A percentile compares a stretch with the other conserved stretches of the same genome.
These are phyloP conservation scores for Phenacoccus solenopsis DNA, from an alignment of 1,140 invertebrate genomes.

Conservation along the genomic window DNA sequence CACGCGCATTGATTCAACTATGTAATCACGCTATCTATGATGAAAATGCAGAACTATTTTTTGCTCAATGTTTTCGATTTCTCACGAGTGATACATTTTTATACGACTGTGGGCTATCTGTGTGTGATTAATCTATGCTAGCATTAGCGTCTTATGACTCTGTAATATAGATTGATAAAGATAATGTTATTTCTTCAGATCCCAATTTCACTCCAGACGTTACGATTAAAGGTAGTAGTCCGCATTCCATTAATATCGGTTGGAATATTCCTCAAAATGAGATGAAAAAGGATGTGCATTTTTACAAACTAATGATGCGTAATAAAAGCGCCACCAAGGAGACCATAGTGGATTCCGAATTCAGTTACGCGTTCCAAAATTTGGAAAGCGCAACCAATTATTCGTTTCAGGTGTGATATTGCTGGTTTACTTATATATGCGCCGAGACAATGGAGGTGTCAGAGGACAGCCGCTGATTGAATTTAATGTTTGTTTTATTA, in stretches of 20 bases:
- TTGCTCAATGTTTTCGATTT: too few species aligned
- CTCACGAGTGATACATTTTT: too few species aligned
- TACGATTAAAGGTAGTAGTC: constrained; percentile 59
- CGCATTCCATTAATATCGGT: constrained; percentile 61
- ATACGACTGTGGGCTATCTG: too few species aligned
- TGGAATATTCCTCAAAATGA: constrained; percentile 53
- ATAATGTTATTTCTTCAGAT: too few species aligned
- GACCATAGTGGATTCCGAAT: constrained; percentile 47
- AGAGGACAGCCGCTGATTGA: too few species aligned
- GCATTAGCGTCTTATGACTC: too few species aligned
- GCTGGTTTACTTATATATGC: constrained; percentile 8
- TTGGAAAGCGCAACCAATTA: constrained; percentile 62
- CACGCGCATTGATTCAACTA: too few species aligned
- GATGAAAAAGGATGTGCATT: constrained; percentile 56
- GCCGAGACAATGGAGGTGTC: too few species aligned
- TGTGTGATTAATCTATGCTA: too few species aligned
- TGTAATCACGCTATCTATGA: too few species aligned
- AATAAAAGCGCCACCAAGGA: constrained; percentile 44
- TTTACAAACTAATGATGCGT: constrained; percentile 54
- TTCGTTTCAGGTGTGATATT: constrained; percentile 46
- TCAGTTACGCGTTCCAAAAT: constrained; percentile 59
- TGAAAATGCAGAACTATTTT: too few species aligned
- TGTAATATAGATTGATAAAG: too few species aligned
- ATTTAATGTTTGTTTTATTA: constrained; percentile 27
- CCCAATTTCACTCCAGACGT: constrained; percentile 63